phyloP scores from a whole-genome alignment of 1,140 invertebrate species.

The Lordiphosa clarofinis region DNA sequence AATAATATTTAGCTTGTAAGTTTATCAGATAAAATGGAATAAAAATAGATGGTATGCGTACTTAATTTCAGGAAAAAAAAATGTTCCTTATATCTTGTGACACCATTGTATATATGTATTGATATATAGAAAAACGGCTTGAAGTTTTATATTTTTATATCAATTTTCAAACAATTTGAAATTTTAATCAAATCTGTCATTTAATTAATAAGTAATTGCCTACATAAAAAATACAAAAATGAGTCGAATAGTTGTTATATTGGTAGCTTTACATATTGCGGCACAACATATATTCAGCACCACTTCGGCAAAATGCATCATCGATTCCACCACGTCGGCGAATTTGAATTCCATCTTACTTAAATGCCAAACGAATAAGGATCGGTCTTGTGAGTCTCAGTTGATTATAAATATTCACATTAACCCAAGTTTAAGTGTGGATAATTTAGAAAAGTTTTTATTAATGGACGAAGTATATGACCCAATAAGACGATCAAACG shows the following conservation, averaged over 20 bases:
- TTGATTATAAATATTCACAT: constrained; percentile 47
- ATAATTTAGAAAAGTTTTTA: constrained; percentile 32
- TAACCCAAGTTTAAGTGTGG: constrained; percentile 32
- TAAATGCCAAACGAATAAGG: constrained; percentile 18
- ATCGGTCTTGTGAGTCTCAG: constrained; percentile 39
- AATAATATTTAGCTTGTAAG: too few relatives aligned
- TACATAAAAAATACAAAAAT: constrained; percentile 7
- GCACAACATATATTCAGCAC: background rate
- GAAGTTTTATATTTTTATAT: constrained; percentile 6
- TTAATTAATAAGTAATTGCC: background rate
- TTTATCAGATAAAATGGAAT: too few relatives aligned
- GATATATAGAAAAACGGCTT: background rate
- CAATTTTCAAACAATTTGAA: constrained; percentile 10
- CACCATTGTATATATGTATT: too few relatives aligned
- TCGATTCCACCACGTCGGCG: background rate
- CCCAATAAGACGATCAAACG: constrained; percentile 21
- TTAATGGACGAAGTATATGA: constrained; percentile 44
- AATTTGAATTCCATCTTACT: constrained; percentile 42
- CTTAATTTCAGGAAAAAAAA: too few relatives aligned
- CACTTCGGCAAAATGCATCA: constrained; percentile 3
- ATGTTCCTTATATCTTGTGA: too few relatives aligned
- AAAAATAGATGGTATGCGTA: too few relatives aligned
- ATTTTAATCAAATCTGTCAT: background rate
- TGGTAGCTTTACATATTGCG: constrained; percentile 1
- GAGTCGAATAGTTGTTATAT: constrained; percentile 2